Conservation (phyloP, 2,888 invertebrate genomes). For the Perdita meconis region DNA sequence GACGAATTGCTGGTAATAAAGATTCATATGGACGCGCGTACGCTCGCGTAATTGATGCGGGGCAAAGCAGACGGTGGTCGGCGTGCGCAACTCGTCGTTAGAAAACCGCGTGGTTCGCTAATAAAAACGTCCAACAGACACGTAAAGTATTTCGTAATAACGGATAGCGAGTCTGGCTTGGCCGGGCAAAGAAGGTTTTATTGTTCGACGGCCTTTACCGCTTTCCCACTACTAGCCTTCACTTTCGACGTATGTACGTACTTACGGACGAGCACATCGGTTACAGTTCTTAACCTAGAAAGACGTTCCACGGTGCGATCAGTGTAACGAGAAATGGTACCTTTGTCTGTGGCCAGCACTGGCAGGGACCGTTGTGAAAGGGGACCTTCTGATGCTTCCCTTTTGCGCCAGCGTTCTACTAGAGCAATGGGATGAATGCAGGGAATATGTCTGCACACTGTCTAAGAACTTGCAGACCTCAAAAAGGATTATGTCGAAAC, state of each 20-base stretch:
- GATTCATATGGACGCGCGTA: constrained; percentile 4
- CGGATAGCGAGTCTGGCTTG: constrained; percentile 46
- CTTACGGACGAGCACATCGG: constrained; percentile 47
- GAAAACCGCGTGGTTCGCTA: neutral
- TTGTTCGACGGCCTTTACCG: constrained; percentile 44
- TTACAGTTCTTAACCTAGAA: constrained; percentile 25
- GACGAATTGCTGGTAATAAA: constrained; percentile 34
- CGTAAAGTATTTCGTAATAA: constrained; percentile 67
- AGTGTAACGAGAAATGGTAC: constrained; percentile 22
- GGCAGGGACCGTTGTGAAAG: constrained; percentile 16
- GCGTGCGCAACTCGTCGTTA: neutral
- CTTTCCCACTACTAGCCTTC: constrained; percentile 23
- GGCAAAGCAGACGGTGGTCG: neutral
- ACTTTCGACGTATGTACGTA: constrained; percentile 43
- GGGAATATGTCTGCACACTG: neutral
- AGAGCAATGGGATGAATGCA: constrained; percentile 29
- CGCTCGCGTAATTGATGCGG: constrained; percentile 5
- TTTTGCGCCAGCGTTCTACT: neutral
- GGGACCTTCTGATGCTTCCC: neutral
- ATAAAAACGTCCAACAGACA: constrained; percentile 54
- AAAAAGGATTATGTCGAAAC: neutral
- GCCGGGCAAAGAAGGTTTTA: constrained; percentile 60
- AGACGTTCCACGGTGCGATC: constrained; percentile 27
- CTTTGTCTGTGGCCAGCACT: constrained; percentile 13
- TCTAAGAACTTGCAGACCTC: neutral